Conservation (phyloP, 2,113 vertebrate genomes). For the Dipodomys merriami region DNA sequence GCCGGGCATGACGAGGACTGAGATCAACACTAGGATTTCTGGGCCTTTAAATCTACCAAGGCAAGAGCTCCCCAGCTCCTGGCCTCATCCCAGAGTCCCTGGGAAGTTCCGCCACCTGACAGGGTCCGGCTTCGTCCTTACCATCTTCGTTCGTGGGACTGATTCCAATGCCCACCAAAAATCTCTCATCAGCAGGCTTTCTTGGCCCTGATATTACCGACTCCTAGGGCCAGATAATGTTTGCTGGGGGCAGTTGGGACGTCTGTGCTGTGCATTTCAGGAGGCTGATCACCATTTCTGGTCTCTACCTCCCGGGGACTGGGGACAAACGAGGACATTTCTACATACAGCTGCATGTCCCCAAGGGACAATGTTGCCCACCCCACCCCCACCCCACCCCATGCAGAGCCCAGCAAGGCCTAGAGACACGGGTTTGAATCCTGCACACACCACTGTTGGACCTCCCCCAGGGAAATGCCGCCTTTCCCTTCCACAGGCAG, state of each 20-base stretch:
- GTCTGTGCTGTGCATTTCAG: neutral
- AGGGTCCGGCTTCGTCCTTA: too few relatives aligned
- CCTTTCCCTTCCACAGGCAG: neutral
- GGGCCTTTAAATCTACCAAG: neutral
- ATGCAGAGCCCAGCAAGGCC: neutral
- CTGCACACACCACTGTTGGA: neutral
- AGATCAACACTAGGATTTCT: neutral
- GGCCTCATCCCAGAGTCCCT: neutral
- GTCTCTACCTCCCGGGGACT: neutral
- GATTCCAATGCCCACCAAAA: neutral
- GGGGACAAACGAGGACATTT: neutral
- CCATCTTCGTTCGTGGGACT: too few relatives aligned
- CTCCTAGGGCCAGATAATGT: neutral
- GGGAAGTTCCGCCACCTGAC: too few relatives aligned
- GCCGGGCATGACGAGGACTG: neutral
- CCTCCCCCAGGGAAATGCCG: neutral
- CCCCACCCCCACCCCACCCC: too few relatives aligned
- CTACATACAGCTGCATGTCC: neutral
- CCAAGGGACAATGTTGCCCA: neutral
- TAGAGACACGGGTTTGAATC: neutral
- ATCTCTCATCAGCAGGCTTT: neutral
- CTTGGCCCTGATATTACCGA: rapidly evolving
- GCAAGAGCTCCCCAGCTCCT: neutral
- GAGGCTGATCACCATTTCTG: neutral
- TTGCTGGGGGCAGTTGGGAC: rapidly evolving